A percentile compares a stretch with the other conserved stretches of the same genome.
Conservation (phyloP, 2,113 vertebrate genomes). For the Carassius gibelio region DNA sequence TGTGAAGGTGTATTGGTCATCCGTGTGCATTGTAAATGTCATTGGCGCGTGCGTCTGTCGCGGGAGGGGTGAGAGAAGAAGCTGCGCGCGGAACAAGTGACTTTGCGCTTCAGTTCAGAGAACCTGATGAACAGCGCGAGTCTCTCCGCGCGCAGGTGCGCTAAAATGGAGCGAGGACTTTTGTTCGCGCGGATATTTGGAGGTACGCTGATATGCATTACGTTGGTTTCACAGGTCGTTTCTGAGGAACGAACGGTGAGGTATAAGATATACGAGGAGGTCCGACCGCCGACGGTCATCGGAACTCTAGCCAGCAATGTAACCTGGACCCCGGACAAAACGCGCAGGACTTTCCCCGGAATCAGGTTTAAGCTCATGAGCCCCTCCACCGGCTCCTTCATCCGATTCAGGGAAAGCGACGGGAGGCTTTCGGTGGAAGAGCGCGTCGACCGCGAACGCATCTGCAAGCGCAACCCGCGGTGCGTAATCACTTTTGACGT, state of each 20-base stretch:
- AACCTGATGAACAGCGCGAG: conserved; percentile 59
- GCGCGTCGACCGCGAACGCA: conserved; percentile 87
- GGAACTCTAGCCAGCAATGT: conserved; percentile 92
- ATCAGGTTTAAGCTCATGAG: conserved; percentile 93
- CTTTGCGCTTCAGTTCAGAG: conserved; percentile 69
- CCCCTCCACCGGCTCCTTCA: conserved; percentile 90
- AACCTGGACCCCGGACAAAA: conserved; percentile 77
- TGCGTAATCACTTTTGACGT: conserved; percentile 93
- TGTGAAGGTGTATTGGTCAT: conserved; percentile 67
- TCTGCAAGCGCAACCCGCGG: conserved; percentile 84
- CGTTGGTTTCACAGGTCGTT: conserved; percentile 53
- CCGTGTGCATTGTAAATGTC: conserved; percentile 87
- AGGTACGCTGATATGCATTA: conserved; percentile 60
- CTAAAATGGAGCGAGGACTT: conserved; percentile 59
- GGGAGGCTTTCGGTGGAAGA: conserved; percentile 89
- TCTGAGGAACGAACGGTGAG: conserved; percentile 85
- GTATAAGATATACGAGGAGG: conserved; percentile 90
- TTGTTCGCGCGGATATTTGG: conserved; percentile 71
- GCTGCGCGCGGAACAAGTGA: conserved; percentile 68
- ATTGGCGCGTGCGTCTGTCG: conserved; percentile 75
- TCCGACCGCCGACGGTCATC: conserved; percentile 87
- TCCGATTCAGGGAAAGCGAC: conserved; percentile 88
- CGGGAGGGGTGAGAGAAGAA: conserved; percentile 68
- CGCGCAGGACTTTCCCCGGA: conserved; percentile 65
- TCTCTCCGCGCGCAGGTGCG: conserved; percentile 13